These are phyloP conservation scores for Callospermophilus lateralis DNA, from an alignment of 2,113 vertebrate genomes.

Conservation along the genomic window DNA sequence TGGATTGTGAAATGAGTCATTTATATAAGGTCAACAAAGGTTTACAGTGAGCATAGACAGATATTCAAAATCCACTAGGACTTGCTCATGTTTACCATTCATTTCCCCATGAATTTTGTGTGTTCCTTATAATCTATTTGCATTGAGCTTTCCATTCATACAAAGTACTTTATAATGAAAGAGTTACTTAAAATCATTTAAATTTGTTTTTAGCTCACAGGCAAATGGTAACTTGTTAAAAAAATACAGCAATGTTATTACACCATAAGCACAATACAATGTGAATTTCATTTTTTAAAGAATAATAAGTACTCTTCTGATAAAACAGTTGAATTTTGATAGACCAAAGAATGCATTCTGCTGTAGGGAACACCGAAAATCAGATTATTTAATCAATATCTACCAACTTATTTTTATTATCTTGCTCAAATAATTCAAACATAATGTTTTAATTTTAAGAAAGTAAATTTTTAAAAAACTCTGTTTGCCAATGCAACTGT, in stretches of 20 bases:
- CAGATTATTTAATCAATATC: not conserved
- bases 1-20: not conserved
- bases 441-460: slow-evolving; percentile 28
- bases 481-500: not conserved
- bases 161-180: not conserved
- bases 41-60: not conserved
- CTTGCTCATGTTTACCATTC: not conserved
- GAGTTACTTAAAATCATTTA: not conserved
- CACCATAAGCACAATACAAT: not conserved
- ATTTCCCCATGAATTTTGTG: not conserved
- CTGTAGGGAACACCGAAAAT: not conserved
- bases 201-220: not conserved
- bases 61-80: not conserved
- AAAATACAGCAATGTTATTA: not conserved
- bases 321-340: not conserved
- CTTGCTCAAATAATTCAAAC: slow-evolving; percentile 13
- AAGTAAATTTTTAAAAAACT: not conserved
- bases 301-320: not conserved
- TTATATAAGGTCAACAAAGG: not conserved
- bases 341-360: not conserved
- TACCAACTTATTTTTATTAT: not conserved
- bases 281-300: not conserved
- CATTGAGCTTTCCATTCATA: not conserved
- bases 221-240: not conserved
- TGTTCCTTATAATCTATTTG: not conserved